Evolutionary conservation across 2,113 vertebrate species (phyloP).

Genomic region (human (Homo sapiens)): DNA sequence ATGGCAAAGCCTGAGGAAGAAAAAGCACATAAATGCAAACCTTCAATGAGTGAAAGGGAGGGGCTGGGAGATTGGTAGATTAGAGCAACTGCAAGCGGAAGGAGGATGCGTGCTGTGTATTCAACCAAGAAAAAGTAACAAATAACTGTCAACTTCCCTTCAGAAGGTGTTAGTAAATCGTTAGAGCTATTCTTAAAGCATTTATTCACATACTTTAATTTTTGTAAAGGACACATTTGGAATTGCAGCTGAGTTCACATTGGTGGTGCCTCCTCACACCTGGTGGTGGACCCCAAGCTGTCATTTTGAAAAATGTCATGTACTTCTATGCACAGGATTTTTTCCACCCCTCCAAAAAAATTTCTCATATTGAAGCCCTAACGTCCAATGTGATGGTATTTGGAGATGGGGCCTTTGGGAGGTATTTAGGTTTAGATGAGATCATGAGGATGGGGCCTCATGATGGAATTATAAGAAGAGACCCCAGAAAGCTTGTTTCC

Average conservation of each 20-base stretch:
- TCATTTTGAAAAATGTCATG: neutral
- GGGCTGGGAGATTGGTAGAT: neutral
- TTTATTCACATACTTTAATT: neutral
- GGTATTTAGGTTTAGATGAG: neutral
- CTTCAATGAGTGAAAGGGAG: neutral
- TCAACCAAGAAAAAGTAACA: constrained; percentile 18
- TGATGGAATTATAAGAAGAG: neutral
- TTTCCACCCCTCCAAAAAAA: accelerated
- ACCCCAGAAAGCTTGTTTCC: neutral
- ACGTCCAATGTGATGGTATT: neutral
- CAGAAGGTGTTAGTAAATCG: neutral
- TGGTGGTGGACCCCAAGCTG: neutral
- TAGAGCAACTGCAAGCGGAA: neutral
- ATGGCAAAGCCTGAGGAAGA: neutral
- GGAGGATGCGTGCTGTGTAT: neutral
- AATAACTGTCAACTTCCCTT: neutral
- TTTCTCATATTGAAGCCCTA: neutral
- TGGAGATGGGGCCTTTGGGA: neutral
- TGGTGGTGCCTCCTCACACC: neutral
- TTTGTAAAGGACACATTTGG: neutral
- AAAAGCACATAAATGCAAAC: neutral
- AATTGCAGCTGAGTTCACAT: neutral
- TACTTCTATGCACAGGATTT: neutral
- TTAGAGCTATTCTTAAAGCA: neutral
- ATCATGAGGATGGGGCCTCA: neutral